phyloP scores from a whole-genome alignment of 2,888 invertebrate genomes.

The Oxystoma pomonae region DNA sequence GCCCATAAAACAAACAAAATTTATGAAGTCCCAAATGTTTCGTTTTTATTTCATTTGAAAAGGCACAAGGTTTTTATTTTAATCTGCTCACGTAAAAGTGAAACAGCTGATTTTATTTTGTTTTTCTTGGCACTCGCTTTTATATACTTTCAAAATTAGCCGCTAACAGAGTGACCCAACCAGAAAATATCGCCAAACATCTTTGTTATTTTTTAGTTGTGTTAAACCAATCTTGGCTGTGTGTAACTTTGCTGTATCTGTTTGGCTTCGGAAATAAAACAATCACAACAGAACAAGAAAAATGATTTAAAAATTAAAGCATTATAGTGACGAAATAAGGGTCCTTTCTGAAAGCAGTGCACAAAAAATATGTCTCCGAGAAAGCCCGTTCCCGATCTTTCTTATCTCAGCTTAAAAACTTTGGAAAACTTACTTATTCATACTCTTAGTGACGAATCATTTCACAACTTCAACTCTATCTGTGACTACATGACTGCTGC shows the following conservation, averaged over 20 bases:
- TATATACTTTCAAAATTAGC: not conserved
- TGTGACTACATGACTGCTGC: conserved; percentile 45
- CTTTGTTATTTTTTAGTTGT: not conserved
- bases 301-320: too few species aligned
- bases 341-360: too few species aligned
- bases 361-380: conserved; percentile 1
- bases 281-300: not conserved
- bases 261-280: not conserved
- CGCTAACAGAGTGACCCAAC: not conserved
- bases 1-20: too few species aligned
- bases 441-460: conserved; percentile 58
- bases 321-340: too few species aligned
- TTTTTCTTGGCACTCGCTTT: not conserved
- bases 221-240: too few species aligned
- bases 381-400: not conserved
- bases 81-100: too few species aligned
- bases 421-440: conserved; percentile 61
- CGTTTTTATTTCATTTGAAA: too few species aligned
- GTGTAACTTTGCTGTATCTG: too few species aligned
- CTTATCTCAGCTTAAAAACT: conserved; percentile 51
- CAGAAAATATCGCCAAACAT: not conserved
- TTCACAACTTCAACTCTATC: conserved; percentile 49
- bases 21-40: too few species aligned
- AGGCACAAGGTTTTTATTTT: too few species aligned
- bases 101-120: not conserved